phyloP scores from a whole-genome alignment of 2,888 invertebrate species.

The Orgyia antiqua region DNA sequence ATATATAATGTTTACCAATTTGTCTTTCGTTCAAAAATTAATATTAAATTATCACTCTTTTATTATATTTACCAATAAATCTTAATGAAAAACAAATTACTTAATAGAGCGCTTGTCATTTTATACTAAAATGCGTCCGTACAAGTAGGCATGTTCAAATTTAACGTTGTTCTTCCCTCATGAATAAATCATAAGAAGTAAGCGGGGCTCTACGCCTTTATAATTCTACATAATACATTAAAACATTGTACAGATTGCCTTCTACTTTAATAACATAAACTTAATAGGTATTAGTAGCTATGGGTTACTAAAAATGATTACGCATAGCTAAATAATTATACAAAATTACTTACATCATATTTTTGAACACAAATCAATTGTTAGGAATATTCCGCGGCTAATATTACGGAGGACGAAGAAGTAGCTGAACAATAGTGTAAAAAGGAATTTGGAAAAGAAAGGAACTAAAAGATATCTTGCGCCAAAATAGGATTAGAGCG shows the following conservation, averaged over 20 bases:
- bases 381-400: too few species aligned
- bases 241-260: constrained; percentile 74
- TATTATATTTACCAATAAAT: constrained; percentile 35
- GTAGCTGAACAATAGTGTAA: too few species aligned
- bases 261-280: constrained; percentile 70
- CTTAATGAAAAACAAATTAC: constrained; percentile 59
- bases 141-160: constrained; percentile 69
- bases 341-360: too few species aligned
- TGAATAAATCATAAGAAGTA: constrained; percentile 77
- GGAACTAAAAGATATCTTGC: too few species aligned
- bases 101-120: constrained; percentile 59
- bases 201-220: constrained; percentile 68
- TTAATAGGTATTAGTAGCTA: constrained; percentile 62
- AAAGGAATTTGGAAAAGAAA: too few species aligned
- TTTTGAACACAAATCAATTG: too few species aligned
- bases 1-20: background rate
- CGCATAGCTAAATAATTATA: too few species aligned
- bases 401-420: too few species aligned
- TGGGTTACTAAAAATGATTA: constrained; percentile 29
- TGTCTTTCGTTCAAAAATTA: background rate
- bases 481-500: too few species aligned
- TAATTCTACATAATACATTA: constrained; percentile 78
- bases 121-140: constrained; percentile 49
- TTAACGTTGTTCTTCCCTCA: constrained; percentile 64
- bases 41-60: background rate